phyloP scores from a whole-genome alignment of 2,113 vertebrate genomes.

The Mugil cephalus region DNA sequence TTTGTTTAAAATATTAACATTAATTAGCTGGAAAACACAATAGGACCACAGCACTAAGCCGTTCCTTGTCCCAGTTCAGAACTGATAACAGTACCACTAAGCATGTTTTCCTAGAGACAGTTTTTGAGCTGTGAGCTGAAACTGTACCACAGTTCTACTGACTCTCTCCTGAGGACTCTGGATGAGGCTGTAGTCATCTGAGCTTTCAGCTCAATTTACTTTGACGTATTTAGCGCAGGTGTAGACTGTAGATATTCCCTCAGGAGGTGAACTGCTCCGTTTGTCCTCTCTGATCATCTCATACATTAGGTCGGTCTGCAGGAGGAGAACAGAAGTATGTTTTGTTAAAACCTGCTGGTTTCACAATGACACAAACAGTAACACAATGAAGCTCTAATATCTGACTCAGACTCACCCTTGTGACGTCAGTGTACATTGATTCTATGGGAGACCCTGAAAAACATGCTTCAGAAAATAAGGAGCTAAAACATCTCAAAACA shows the following conservation, averaged over 20 bases:
- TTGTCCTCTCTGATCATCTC: background rate
- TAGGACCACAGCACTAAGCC: too few relatives aligned
- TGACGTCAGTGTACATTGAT: rapidly evolving
- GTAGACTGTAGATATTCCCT: background rate
- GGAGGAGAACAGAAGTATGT: background rate
- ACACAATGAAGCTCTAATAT: too few relatives aligned
- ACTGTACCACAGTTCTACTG: background rate
- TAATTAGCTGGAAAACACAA: too few relatives aligned
- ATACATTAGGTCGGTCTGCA: background rate
- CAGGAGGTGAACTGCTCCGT: background rate
- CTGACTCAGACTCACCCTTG: conserved; percentile 12
- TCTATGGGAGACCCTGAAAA: conserved; percentile 12
- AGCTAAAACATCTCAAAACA: too few relatives aligned
- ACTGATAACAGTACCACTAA: too few relatives aligned
- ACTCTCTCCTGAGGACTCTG: background rate
- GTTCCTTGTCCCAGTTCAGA: too few relatives aligned
- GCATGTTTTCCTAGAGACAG: too few relatives aligned
- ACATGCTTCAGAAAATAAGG: background rate
- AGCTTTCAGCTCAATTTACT: background rate
- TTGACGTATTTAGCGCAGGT: rapidly evolving
- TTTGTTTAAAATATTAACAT: too few relatives aligned
- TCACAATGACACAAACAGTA: too few relatives aligned
- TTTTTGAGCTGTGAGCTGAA: too few relatives aligned
- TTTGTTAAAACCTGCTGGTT: background rate
- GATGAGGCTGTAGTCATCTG: background rate